Percentiles rank a stretch among this genome's conserved stretches.
phyloP scores from a whole-genome alignment of 2,797 vertebrate species.

The Craterocephalus amniculus region DNA sequence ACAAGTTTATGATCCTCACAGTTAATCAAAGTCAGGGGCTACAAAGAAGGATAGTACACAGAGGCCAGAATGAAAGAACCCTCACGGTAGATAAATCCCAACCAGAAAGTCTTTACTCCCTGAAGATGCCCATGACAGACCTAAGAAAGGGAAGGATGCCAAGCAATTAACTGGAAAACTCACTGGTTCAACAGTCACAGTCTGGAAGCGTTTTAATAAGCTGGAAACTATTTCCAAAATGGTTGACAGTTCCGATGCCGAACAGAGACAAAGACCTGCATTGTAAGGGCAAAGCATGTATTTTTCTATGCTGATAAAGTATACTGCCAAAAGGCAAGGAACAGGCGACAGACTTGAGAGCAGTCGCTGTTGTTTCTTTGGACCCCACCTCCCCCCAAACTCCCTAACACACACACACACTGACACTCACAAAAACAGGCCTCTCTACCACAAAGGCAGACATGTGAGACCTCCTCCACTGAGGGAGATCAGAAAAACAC shows the following conservation, averaged over 20 bases:
- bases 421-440: conserved; percentile 46
- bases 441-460: conserved; percentile 56
- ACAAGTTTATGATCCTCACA: conserved; percentile 39
- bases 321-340: conserved; percentile 76
- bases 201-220: conserved; percentile 86
- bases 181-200: conserved; percentile 80
- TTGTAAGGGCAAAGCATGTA: conserved; percentile 78
- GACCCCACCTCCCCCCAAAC: conserved; percentile 44
- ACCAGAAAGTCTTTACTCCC: conserved; percentile 65
- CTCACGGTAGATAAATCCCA: conserved; percentile 45
- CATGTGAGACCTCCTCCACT: conserved; percentile 58
- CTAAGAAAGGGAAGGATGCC: conserved; percentile 74
- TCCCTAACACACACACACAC: conserved; percentile 50
- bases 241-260: conserved; percentile 81
- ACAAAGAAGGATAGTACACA: neutral
- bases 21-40: conserved; percentile 45
- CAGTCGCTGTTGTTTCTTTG: conserved; percentile 74
- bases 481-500: conserved; percentile 59
- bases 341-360: conserved; percentile 78
- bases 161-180: conserved; percentile 83
- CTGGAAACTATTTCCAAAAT: conserved; percentile 87
- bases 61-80: conserved; percentile 14
- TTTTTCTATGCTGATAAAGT: conserved; percentile 81
- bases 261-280: conserved; percentile 82
- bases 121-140: conserved; percentile 72